phyloP scores from a whole-genome alignment of 2,113 vertebrate species.

The Leiothrix lutea region DNA sequence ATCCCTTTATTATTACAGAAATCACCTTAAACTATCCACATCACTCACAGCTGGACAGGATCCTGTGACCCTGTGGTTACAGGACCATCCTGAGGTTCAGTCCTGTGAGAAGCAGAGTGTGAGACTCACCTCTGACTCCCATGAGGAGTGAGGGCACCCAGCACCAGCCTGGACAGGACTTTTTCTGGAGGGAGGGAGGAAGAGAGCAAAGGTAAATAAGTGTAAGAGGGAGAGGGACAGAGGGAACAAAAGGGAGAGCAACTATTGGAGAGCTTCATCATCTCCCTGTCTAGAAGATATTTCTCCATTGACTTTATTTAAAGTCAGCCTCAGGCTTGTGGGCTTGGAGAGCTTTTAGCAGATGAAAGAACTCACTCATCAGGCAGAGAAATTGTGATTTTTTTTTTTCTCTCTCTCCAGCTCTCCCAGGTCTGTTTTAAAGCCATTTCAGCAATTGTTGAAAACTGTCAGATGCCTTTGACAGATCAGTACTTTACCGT shows the following conservation, averaged over 20 bases:
- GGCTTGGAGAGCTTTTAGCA: conserved; percentile 39
- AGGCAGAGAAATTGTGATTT: conserved; percentile 18
- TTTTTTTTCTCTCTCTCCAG: background rate
- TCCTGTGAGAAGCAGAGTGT: background rate
- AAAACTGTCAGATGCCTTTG: conserved; percentile 71
- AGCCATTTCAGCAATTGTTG: conserved; percentile 71
- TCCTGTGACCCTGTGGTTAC: background rate
- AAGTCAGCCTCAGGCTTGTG: conserved; percentile 57
- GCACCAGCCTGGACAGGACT: background rate
- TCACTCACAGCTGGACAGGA: background rate
- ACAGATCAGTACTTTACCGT: conserved; percentile 70
- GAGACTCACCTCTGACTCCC: background rate
- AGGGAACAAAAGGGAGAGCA: background rate
- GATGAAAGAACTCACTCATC: conserved; percentile 68
- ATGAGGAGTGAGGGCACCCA: background rate
- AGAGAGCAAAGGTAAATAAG: background rate
- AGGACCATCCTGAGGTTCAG: background rate
- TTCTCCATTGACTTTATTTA: conserved; percentile 65
- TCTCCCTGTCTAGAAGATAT: conserved; percentile 52
- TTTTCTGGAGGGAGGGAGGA: background rate
- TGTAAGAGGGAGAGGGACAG: background rate
- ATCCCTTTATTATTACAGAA: background rate
- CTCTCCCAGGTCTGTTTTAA: conserved; percentile 65
- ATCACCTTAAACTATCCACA: background rate
- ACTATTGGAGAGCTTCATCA: conserved; percentile 14